Evolutionary conservation across 2,797 vertebrate species (phyloP).

Genomic region (Fistularia commersonii): DNA sequence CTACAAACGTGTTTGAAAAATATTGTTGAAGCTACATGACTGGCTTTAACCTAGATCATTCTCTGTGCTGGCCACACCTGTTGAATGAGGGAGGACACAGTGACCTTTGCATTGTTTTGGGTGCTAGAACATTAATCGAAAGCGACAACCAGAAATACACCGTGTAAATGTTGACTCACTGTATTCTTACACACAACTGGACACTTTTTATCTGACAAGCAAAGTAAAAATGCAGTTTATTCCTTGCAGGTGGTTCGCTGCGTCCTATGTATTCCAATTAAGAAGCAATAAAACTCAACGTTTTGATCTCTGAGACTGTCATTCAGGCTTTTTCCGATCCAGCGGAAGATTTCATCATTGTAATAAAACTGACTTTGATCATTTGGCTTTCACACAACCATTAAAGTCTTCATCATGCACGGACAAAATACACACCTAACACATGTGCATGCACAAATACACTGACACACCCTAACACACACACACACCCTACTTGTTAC

Average conservation of each 20-base stretch:
- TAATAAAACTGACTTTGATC: slow-evolving; percentile 40
- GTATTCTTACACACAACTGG: too few species aligned
- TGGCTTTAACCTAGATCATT: too few species aligned
- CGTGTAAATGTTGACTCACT: too few species aligned
- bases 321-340: slow-evolving; percentile 16
- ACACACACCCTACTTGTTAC: slow-evolving; percentile 10
- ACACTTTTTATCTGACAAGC: background rate
- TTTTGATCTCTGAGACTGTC: slow-evolving; percentile 23
- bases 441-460: background rate
- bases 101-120: too few species aligned
- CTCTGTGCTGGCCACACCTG: too few species aligned
- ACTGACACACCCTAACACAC: slow-evolving; percentile 7
- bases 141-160: too few species aligned
- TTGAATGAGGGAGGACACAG: too few species aligned
- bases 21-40: too few species aligned
- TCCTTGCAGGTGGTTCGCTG: background rate
- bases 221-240: slow-evolving; percentile 3
- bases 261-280: slow-evolving; percentile 3
- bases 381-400: slow-evolving; percentile 7
- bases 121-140: too few species aligned
- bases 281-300: background rate
- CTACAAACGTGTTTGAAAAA: too few species aligned
- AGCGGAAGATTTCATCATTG: slow-evolving; percentile 38
- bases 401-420: slow-evolving; percentile 14
- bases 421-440: slow-evolving; percentile 11